These are phyloP conservation scores for Drosophila bunnanda DNA, from an alignment of 2,888 invertebrate species.

Conservation along the genomic window DNA sequence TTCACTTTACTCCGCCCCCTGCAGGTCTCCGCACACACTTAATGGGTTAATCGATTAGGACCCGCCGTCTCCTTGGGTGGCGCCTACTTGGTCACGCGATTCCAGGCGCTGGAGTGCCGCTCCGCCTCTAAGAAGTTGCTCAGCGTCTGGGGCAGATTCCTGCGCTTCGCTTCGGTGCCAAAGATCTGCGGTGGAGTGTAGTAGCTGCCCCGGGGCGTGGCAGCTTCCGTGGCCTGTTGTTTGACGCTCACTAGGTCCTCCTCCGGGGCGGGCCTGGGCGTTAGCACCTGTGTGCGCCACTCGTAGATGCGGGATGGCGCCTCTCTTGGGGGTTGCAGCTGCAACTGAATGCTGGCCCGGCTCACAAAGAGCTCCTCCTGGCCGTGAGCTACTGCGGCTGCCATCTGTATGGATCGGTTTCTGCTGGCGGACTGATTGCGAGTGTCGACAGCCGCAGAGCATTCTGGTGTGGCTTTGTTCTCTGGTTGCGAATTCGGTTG, in stretches of 20 bases:
- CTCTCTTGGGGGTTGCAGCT: slow-evolving; percentile 17
- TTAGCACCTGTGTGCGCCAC: slow-evolving; percentile 66
- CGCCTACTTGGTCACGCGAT: slow-evolving; percentile 71
- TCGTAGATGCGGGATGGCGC: slow-evolving; percentile 46
- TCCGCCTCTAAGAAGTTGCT: slow-evolving; percentile 75
- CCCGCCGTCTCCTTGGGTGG: slow-evolving; percentile 14
- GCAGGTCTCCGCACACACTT: slow-evolving; percentile 55
- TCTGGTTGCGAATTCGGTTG: slow-evolving; percentile 35
- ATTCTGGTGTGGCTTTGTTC: slow-evolving; percentile 65
- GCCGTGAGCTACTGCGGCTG: slow-evolving; percentile 45
- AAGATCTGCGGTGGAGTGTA: slow-evolving; percentile 60
- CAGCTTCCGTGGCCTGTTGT: slow-evolving; percentile 18
- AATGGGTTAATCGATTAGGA: slow-evolving; percentile 59
- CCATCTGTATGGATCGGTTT: slow-evolving; percentile 69
- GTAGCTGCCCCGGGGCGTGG: slow-evolving; percentile 40
- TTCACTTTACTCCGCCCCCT: slow-evolving; percentile 21
- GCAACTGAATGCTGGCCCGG: slow-evolving; percentile 60
- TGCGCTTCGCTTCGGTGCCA: slow-evolving; percentile 60
- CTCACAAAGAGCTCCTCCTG: slow-evolving; percentile 58
- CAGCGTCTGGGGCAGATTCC: slow-evolving; percentile 65
- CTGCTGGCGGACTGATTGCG: slow-evolving; percentile 65
- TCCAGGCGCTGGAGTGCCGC: slow-evolving; percentile 72
- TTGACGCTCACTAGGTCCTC: slow-evolving; percentile 31
- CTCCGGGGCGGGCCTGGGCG: slow-evolving; percentile 12
- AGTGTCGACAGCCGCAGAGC: slow-evolving; percentile 47